Conservation (phyloP, 1,140 invertebrate genomes). For the Lordiphosa clarofinis region DNA sequence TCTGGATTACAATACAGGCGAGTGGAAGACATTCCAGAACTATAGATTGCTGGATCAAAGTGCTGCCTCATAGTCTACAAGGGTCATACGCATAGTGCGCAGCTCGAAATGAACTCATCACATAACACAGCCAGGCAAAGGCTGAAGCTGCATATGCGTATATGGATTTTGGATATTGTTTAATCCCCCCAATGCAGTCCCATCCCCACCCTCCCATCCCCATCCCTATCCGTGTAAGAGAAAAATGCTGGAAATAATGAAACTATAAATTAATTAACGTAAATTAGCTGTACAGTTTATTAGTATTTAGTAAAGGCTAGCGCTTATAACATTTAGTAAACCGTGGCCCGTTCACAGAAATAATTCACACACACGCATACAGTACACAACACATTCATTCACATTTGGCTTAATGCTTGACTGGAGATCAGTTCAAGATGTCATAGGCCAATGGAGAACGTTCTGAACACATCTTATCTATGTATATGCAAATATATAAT, state of each 20-base stretch:
- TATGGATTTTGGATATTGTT: conserved; percentile 30
- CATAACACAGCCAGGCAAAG: conserved; percentile 17
- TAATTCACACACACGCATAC: conserved; percentile 18
- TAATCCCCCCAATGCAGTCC: conserved; percentile 23
- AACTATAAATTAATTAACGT: conserved; percentile 71
- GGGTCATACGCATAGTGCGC: conserved; percentile 69
- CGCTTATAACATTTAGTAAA: conserved; percentile 65
- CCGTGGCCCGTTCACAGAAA: conserved; percentile 27
- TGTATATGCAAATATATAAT: conserved; percentile 51
- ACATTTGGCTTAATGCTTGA: conserved; percentile 46
- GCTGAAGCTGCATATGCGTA: conserved; percentile 25
- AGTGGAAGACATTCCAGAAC: conserved; percentile 92
- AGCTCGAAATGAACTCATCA: conserved; percentile 38
- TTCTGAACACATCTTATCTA: conserved; percentile 22
- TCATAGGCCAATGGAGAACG: background rate
- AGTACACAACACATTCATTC: conserved; percentile 25
- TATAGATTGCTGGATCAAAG: conserved; percentile 81
- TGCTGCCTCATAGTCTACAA: conserved; percentile 67
- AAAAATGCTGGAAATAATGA: conserved; percentile 46
- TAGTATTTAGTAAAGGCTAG: conserved; percentile 67
- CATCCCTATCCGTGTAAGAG: conserved; percentile 20
- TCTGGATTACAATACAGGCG: conserved; percentile 92
- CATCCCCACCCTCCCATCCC: conserved; percentile 5
- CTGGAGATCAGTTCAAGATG: conserved; percentile 28
- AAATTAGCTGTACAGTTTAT: conserved; percentile 73